These are phyloP conservation scores for Heliothis subflexa DNA, from an alignment of 1,140 invertebrate species.

Conservation along the genomic window DNA sequence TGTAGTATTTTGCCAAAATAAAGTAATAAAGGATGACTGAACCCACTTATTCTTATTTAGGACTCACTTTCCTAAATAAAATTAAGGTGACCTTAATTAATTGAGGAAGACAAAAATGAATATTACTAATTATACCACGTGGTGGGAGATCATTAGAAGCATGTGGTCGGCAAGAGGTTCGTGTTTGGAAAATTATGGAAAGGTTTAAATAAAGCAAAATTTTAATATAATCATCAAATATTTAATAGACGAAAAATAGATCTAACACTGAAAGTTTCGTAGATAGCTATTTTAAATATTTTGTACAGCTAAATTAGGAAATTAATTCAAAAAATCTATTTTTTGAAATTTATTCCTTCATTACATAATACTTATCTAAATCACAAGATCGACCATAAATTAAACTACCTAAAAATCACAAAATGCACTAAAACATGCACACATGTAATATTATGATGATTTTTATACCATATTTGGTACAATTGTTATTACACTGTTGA, in stretches of 20 bases:
- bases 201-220: constrained; percentile 24
- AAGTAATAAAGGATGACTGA: no score
- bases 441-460: constrained; percentile 83
- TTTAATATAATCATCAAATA: constrained; percentile 40
- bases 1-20: no score
- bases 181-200: neutral
- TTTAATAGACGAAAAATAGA: constrained; percentile 55
- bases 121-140: neutral
- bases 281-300: constrained; percentile 51
- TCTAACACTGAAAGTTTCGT: constrained; percentile 52
- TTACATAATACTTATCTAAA: constrained; percentile 82
- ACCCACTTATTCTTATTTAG: no score
- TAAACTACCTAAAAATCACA: constrained; percentile 86
- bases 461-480: constrained; percentile 82
- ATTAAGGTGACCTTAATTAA: no score
- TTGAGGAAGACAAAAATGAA: no score
- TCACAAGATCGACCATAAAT: constrained; percentile 85
- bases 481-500: constrained; percentile 70
- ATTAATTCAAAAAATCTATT: constrained; percentile 53
- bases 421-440: constrained; percentile 87
- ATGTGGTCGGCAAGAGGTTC: no score
- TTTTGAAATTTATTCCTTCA: constrained; percentile 74
- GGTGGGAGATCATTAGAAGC: neutral
- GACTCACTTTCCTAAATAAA: no score
- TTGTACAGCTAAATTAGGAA: constrained; percentile 53